A percentile compares a stretch with the other conserved stretches of the same genome.
Conservation (phyloP, 2,113 vertebrate species). For the Pachypanchax playfairii region DNA sequence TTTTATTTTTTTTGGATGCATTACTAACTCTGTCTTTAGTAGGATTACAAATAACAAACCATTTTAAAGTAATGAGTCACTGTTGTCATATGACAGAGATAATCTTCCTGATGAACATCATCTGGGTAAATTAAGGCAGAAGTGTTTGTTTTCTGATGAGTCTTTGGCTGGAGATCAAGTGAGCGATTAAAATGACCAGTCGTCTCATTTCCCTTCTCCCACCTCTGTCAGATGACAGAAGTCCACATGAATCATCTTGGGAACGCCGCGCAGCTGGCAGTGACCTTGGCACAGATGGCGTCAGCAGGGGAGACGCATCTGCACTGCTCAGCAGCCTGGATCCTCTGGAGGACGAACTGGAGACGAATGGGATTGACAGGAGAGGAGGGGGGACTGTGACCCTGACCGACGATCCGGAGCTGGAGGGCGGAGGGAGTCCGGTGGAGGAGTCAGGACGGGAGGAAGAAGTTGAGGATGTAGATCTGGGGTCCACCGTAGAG, state of each 20-base stretch:
- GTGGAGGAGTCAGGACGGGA: slow-evolving; percentile 66
- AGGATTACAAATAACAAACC: no score
- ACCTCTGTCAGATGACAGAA: slow-evolving; percentile 78
- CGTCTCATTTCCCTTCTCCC: slow-evolving; percentile 74
- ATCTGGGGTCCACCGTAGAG: slow-evolving; percentile 64
- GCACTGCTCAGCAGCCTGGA: slow-evolving; percentile 61
- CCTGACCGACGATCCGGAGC: slow-evolving; percentile 67
- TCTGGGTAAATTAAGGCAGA: slow-evolving; percentile 4
- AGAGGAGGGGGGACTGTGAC: slow-evolving; percentile 71
- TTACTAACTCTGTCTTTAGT: no score
- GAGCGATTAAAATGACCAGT: slow-evolving; percentile 52
- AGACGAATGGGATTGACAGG: slow-evolving; percentile 75
- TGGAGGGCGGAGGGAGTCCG: slow-evolving; percentile 62
- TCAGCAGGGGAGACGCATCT: slow-evolving; percentile 70
- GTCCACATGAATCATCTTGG: slow-evolving; percentile 68
- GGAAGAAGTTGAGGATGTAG: slow-evolving; percentile 60
- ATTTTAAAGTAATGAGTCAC: no score
- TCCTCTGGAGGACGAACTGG: slow-evolving; percentile 29
- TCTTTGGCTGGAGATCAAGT: slow-evolving; percentile 15
- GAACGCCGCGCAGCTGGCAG: slow-evolving; percentile 68
- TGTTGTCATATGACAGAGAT: neutral
- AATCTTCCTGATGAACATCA: neutral
- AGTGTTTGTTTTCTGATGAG: slow-evolving; percentile 7
- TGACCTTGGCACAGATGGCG: slow-evolving; percentile 80
- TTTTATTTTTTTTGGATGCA: slow-evolving; percentile 1